These are phyloP conservation scores for Drosophila subsilvestris DNA, from an alignment of 2,888 invertebrate species.

Conservation along the genomic window DNA sequence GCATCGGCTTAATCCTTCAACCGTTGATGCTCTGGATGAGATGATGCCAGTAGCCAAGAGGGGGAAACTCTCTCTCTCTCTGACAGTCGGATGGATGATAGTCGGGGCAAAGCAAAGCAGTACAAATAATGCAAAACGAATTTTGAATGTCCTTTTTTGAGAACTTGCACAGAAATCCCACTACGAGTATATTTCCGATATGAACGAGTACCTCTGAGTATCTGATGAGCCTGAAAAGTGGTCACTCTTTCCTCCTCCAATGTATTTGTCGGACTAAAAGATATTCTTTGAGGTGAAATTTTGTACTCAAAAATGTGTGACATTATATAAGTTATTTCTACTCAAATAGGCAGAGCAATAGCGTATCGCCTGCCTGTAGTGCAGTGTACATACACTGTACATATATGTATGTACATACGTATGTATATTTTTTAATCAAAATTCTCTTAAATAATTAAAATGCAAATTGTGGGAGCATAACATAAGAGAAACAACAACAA, in stretches of 20 bases:
- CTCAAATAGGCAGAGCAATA: background rate
- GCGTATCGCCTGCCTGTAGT: background rate
- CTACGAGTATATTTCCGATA: too few relatives aligned
- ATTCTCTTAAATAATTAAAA: slow-evolving; percentile 83
- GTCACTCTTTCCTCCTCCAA: too few relatives aligned
- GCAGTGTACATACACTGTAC: background rate
- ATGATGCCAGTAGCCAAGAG: slow-evolving; percentile 12
- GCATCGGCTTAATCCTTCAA: slow-evolving; percentile 53
- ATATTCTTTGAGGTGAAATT: too few relatives aligned
- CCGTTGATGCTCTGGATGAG: slow-evolving; percentile 24
- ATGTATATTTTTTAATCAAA: slow-evolving; percentile 81
- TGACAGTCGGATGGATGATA: background rate
- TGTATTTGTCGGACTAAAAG: too few relatives aligned
- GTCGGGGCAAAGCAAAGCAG: background rate
- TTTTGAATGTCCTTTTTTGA: slow-evolving; percentile 1
- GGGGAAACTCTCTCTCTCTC: background rate
- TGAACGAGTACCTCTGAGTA: too few relatives aligned
- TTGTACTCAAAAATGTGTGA: background rate
- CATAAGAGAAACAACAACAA: slow-evolving; percentile 64
- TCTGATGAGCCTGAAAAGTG: too few relatives aligned
- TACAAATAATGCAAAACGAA: background rate
- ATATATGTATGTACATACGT: slow-evolving; percentile 32
- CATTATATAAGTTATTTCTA: background rate
- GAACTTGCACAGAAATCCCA: too few relatives aligned
- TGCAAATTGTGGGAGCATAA: slow-evolving; percentile 79